Evolutionary conservation across 2,113 vertebrate genomes (phyloP), one percentile per base, ranked within the genome.

Genomic region (Stigmatopora nigra): DNA sequence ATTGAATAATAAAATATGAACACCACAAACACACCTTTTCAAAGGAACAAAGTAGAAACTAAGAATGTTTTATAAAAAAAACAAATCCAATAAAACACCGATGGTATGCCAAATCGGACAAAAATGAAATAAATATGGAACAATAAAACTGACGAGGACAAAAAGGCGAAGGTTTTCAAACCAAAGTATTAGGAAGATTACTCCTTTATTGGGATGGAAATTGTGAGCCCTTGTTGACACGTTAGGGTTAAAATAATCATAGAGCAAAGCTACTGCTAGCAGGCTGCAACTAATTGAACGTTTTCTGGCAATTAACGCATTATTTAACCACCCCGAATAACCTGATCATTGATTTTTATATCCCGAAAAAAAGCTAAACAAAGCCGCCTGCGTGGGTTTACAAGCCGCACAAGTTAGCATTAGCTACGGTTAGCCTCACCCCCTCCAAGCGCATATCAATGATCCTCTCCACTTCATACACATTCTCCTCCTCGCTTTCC

Each of bases 381-480:
- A 56, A 16, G 53, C 14, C 13, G 13, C 22, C 22, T 31, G 12
- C 13, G 22, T 31, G 5, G 20, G 22, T 13, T 22, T 13, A 22
- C 19, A 41, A 22, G 38, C 41, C n/a, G 25, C 17, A 31, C 49
- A 63, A 47, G 16, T 51, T 64, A 61, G 59, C 36, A 8, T 61
- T 25, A 45, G 4, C 59, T 4, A n/a, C 12, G 41, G 47, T 75
- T 69, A 68, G 25, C 51, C 16, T 87, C 86, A 97, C 95, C 90
- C 90, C 93, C 46, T 94, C 93, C 13, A 81, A 89, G 64, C 93
- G 93, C 91, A 93, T 87, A 87, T 98, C 95, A 66, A 98, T 91
- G 83, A 98, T 98, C 81, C 86, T 88, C 85, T 98, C 96, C 92
- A 98, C 96, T 78, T 98, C 95, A 80, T 94, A 98, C 4, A 95